Evolutionary conservation across 1,140 invertebrate species (phyloP).

Genomic region (Vanessa tameamea): DNA sequence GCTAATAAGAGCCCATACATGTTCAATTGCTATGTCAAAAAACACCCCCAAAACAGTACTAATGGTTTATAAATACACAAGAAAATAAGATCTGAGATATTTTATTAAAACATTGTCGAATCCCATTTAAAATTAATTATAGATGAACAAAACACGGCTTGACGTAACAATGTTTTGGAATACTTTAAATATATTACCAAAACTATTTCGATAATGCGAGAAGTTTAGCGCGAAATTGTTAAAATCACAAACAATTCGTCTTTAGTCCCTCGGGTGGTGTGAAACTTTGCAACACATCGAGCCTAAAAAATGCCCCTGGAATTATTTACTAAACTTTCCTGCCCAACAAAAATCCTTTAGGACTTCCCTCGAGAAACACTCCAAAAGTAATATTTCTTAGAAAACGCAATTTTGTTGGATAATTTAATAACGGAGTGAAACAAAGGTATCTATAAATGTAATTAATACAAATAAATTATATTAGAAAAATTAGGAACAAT

Average conservation of each 20-base stretch:
- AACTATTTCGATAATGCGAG: constrained; percentile 11
- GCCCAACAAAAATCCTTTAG: constrained; percentile 21
- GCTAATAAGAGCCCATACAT: too few species aligned
- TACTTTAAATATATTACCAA: neutral
- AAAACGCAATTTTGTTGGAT: constrained; percentile 6
- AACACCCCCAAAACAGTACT: too few species aligned
- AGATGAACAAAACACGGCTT: too few species aligned
- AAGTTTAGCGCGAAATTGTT: constrained; percentile 19
- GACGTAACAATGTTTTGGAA: too few species aligned
- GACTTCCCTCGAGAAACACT: constrained; percentile 15
- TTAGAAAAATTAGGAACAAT: neutral
- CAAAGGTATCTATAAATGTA: neutral
- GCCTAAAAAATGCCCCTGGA: constrained; percentile 23
- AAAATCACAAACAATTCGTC: constrained; percentile 28
- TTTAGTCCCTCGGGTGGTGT: constrained; percentile 20
- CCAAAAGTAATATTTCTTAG: neutral
- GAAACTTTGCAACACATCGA: constrained; percentile 21
- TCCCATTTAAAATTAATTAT: too few species aligned
- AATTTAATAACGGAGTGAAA: neutral
- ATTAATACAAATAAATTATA: neutral
- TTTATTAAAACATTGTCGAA: too few species aligned
- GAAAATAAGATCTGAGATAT: too few species aligned
- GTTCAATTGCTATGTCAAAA: too few species aligned
- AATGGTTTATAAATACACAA: too few species aligned
- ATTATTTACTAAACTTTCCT: constrained; percentile 30